Conservation (phyloP, 2,113 vertebrate genomes). For the Paramormyrops kingsleyae region DNA sequence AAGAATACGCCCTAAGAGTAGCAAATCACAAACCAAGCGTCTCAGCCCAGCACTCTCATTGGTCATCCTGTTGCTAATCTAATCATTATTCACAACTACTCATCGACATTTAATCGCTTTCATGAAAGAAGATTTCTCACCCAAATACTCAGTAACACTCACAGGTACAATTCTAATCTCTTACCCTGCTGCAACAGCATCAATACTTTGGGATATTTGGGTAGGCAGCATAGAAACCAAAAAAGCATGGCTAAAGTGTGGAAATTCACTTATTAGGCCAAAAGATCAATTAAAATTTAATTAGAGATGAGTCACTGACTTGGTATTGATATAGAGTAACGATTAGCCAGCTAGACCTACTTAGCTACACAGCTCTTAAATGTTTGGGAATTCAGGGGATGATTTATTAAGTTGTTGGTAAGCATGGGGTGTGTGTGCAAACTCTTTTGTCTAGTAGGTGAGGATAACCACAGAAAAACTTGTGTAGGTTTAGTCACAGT, state of each 20-base stretch:
- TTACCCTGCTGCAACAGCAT: background rate
- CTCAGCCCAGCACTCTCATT: background rate
- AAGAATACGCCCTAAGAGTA: constrained; percentile 3
- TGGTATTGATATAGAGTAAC: background rate
- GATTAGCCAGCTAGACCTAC: background rate
- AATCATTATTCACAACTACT: background rate
- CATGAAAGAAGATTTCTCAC: background rate
- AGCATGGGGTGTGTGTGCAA: background rate
- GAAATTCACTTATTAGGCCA: background rate
- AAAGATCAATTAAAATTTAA: background rate
- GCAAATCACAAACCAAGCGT: background rate
- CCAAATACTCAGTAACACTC: background rate
- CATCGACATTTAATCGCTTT: background rate
- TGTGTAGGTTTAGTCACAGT: background rate
- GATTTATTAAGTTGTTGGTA: background rate
- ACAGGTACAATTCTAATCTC: background rate
- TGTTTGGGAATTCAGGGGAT: background rate
- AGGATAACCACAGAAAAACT: background rate
- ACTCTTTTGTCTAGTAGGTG: background rate
- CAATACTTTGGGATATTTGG: background rate
- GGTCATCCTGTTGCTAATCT: background rate
- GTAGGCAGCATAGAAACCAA: background rate
- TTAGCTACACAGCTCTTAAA: background rate
- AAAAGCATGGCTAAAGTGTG: background rate
- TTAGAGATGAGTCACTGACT: background rate